Evolutionary conservation across 2,797 vertebrate genomes (phyloP).

Genomic region (Schizopygopsis malacanthus): DNA sequence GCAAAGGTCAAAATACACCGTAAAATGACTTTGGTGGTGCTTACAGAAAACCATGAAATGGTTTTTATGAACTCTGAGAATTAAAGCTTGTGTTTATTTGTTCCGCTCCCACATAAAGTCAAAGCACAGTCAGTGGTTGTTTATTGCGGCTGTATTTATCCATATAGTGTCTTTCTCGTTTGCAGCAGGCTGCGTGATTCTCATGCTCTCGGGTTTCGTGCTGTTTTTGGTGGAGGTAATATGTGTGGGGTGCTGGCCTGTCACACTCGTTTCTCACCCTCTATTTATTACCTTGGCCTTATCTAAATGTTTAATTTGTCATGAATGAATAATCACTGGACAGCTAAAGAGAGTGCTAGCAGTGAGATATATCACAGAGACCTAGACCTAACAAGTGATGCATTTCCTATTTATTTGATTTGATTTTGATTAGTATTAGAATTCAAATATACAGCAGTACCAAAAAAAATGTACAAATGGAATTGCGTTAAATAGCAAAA

Average conservation of each 20-base stretch:
- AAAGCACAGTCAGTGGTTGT: slow-evolving; percentile 27
- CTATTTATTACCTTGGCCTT: slow-evolving; percentile 56
- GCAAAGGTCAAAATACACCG: neutral
- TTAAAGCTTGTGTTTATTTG: slow-evolving; percentile 30
- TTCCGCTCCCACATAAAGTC: slow-evolving; percentile 26
- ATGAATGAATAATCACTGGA: slow-evolving; percentile 39
- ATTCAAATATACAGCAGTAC: too few relatives aligned
- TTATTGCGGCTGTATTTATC: neutral
- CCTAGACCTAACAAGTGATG: too few relatives aligned
- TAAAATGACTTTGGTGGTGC: slow-evolving; percentile 5
- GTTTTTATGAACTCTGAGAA: slow-evolving; percentile 21
- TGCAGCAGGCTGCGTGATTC: slow-evolving; percentile 45
- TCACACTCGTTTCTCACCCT: slow-evolving; percentile 26
- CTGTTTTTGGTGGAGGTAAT: slow-evolving; percentile 52
- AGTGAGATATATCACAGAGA: too few relatives aligned
- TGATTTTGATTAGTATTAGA: too few relatives aligned
- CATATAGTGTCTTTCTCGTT: neutral
- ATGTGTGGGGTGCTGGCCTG: slow-evolving; percentile 32
- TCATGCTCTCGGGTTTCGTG: slow-evolving; percentile 53
- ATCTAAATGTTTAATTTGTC: slow-evolving; percentile 54
- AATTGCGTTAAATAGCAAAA: too few relatives aligned
- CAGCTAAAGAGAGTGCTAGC: slow-evolving; percentile 18
- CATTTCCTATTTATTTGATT: too few relatives aligned
- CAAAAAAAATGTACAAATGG: too few relatives aligned
- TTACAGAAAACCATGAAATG: slow-evolving; percentile 14